phyloP scores from a whole-genome alignment of 53 echinoderm and acorn worm genomes.

The Crossaster papposus region DNA sequence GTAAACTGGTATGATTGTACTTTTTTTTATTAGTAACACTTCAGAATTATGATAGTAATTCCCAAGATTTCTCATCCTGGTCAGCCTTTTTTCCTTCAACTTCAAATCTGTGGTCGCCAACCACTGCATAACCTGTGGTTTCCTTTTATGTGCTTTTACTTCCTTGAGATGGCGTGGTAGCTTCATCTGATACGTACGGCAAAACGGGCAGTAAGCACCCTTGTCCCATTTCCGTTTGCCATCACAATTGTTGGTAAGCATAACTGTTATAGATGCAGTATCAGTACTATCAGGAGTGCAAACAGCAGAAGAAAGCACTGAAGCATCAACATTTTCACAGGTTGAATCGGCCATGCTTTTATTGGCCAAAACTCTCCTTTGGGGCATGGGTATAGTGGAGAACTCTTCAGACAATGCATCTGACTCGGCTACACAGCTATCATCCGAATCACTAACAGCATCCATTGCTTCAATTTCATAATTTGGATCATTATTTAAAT shows the following conservation, averaged over 20 bases:
- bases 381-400: not conserved
- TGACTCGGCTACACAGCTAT: conserved; percentile 18
- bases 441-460: conserved; percentile 2
- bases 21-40: conserved; percentile 17
- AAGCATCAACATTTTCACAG: conserved; percentile 20
- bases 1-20: conserved; percentile 38
- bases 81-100: conserved; percentile 65
- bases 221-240: conserved; percentile 74
- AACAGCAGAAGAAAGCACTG: not conserved
- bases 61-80: conserved; percentile 63
- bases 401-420: conserved; percentile 22
- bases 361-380: not conserved
- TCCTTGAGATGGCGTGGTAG: conserved; percentile 63
- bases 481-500: conserved; percentile 14
- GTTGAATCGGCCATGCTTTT: not conserved
- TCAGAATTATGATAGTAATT: conserved; percentile 42
- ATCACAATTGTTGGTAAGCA: conserved; percentile 65
- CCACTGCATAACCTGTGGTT: conserved; percentile 66
- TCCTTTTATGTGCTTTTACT: conserved; percentile 62
- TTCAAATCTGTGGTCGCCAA: conserved; percentile 54
- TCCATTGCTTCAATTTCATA: conserved; percentile 19
- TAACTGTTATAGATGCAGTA: conserved; percentile 50
- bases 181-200: conserved; percentile 56
- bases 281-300: conserved; percentile 5
- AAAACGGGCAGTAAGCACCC: conserved; percentile 66